Base-by-base conservation (phyloP, 2,888 invertebrate species). In the Drosophila monieri region DNA sequence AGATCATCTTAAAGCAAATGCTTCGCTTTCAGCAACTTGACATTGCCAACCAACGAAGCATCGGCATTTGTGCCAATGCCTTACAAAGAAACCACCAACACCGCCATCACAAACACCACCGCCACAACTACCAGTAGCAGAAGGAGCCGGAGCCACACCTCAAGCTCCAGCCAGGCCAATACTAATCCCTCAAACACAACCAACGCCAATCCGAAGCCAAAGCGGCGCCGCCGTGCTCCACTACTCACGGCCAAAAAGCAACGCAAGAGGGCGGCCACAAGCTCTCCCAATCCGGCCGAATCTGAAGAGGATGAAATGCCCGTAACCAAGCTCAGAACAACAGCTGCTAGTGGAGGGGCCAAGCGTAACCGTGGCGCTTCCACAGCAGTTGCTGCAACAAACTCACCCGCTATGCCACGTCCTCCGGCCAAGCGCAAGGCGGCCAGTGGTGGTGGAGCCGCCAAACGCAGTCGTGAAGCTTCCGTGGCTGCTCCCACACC, bases 201-300 rank as follows among this genome's bases (percentile, higher is more conserved):
- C 35, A 35, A 35, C 14, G 35, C 35, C 27, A 74, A 78, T 62
- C 68, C 84, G 49, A 85, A 77, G 68, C 56, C 80, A 68, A 85
- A 84, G 57, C 88, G 88, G 32, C 69, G 88, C 49, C 88, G 87
- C 18, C 84, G 80, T 21, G 85, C 71, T 30, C 78, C 84, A 25
- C 65, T 80, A 23, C 54, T 71, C 6, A 70, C 85, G 25, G 52
- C 62, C 23, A 74, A 73, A 35, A 55, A 68, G 52, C 76, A 71
- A 12, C 74, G 73, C 44, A 74, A 69, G 39, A 39, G 62, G 8
- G 9, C 27, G 6, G 46, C 61, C 21, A n/a, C 46, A 14, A 47
- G 27, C 9, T 30, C 62, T n/a, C 23, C 37, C 1, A 6, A n/a
- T 12, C n/a, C 35, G 46, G 46, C 37, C 5, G 37, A 30, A 5